Base-by-base conservation (phyloP, 35 echinoderm and acorn worm species). In the Acanthaster planci region DNA sequence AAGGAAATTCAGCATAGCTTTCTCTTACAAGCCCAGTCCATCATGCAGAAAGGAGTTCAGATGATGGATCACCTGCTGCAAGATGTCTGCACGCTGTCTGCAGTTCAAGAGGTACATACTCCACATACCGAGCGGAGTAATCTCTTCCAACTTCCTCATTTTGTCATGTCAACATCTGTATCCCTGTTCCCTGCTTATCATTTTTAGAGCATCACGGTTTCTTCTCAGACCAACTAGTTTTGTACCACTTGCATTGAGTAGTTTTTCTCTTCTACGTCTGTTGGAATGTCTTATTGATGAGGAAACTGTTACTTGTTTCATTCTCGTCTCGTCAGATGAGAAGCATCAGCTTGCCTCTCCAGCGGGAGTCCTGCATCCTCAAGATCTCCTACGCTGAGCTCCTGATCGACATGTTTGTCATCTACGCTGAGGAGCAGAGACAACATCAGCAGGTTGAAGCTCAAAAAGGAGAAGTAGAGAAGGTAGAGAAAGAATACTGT, bases 391-490 rank as follows among this genome's bases (percentile, higher is more conserved):
- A 57, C 36, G 85, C 78, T 18, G 95, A 97, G 52, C 88, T 97
- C 18, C 54, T 97, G 52, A 93, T 97, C 31, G 95, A 97, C 67
- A 93, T 97, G 76, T 93, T 97, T 78, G 88, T 88, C 50, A 91
- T 97, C 87, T 93, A 87, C 86, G 81, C 91, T 10, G 85, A 93
- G 50, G 95, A 97, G 59, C 60, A 88, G 16, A 40, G 95, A 47
- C 80, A 93, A 42, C 87, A 85, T 21, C 77, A 85, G 51, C 12
- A 91, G 14, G 47, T 54, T 17, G 95, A 97, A 76, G 89, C 91
- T 52, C 77, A 91, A 40, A 97, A 97, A 79, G 79, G 84, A 2
- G 93, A 91, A 53, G 77, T 97, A 1, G 92, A 93, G 78, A 97
- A 97, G 91, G 95, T 97, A 88, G 64, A 19, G 10, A 47, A 47